Conservation (phyloP, 2,888 invertebrate genomes). For the Oxyteleia sp. region DNA sequence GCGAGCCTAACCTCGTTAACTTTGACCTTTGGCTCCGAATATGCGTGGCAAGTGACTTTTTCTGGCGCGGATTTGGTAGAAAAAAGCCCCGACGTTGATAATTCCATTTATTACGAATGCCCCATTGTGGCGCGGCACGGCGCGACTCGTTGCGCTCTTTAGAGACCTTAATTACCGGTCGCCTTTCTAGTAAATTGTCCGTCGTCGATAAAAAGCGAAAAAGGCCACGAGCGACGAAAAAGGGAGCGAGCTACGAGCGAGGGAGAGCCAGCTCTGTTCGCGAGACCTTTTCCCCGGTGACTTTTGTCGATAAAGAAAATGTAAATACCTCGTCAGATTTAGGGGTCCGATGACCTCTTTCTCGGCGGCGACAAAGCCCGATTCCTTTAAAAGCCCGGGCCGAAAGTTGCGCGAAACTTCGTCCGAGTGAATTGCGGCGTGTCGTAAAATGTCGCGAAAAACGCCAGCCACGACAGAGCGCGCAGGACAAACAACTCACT, state of each 20-base stretch:
- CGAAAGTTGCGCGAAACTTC: constrained; percentile 55
- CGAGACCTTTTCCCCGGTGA: constrained; percentile 45
- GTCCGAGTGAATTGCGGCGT: constrained; percentile 41
- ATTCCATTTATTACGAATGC: constrained; percentile 55
- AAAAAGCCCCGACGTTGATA: constrained; percentile 47
- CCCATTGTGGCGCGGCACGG: constrained; percentile 47
- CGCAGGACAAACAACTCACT: constrained; percentile 40
- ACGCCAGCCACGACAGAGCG: constrained; percentile 3
- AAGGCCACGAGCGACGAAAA: constrained; percentile 5
- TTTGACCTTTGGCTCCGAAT: constrained; percentile 49
- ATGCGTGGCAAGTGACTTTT: constrained; percentile 48
- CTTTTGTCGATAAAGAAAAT: constrained; percentile 67
- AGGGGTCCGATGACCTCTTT: constrained; percentile 60
- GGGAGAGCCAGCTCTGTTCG: constrained; percentile 11
- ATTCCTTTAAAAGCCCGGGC: constrained; percentile 45
- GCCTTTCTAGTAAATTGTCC: constrained; percentile 57
- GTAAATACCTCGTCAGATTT: constrained; percentile 57
- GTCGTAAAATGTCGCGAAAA: constrained; percentile 49
- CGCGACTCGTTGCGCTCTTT: constrained; percentile 53
- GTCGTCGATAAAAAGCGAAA: constrained; percentile 30
- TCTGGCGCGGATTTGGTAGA: constrained; percentile 37
- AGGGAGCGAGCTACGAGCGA: no score
- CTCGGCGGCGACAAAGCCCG: constrained; percentile 33
- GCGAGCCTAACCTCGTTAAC: constrained; percentile 52
- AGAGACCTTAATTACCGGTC: constrained; percentile 63